Evolutionary conservation across 2,113 vertebrate species (phyloP).

Genomic region (Hemichromis elongatus): DNA sequence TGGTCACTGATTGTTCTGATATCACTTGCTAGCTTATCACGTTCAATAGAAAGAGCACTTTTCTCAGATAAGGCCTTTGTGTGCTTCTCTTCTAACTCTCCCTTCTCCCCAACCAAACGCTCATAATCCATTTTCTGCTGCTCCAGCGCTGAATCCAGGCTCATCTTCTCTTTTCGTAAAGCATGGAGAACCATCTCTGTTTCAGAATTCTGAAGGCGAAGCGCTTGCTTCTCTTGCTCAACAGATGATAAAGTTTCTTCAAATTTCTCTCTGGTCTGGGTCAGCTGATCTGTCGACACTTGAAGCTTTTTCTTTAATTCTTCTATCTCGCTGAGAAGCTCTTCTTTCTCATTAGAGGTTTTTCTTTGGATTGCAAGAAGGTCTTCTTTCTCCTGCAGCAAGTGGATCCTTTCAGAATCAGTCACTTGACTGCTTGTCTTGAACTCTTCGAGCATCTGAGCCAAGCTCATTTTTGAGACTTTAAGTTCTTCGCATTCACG

Average conservation of each 20-base stretch:
- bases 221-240: slow-evolving; percentile 73
- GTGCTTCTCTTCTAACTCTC: slow-evolving; percentile 71
- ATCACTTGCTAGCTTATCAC: slow-evolving; percentile 61
- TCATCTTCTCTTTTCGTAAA: slow-evolving; percentile 77
- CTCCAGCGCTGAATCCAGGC: slow-evolving; percentile 68
- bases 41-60: slow-evolving; percentile 66
- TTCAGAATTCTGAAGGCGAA: slow-evolving; percentile 56
- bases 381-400: slow-evolving; percentile 84
- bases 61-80: slow-evolving; percentile 68
- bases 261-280: slow-evolving; percentile 48
- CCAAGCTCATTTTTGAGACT: slow-evolving; percentile 72
- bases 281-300: slow-evolving; percentile 52
- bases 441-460: slow-evolving; percentile 78
- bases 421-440: slow-evolving; percentile 78
- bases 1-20: slow-evolving; percentile 68
- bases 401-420: slow-evolving; percentile 74
- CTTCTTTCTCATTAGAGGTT: slow-evolving; percentile 75
- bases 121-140: slow-evolving; percentile 75
- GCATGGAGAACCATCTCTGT: slow-evolving; percentile 70
- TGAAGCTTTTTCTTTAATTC: slow-evolving; percentile 69
- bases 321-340: slow-evolving; percentile 73
- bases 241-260: slow-evolving; percentile 58
- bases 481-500: slow-evolving; percentile 74
- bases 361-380: slow-evolving; percentile 73
- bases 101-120: slow-evolving; percentile 61